Conservation (phyloP, 2,113 vertebrate genomes). For the Indri indri region DNA sequence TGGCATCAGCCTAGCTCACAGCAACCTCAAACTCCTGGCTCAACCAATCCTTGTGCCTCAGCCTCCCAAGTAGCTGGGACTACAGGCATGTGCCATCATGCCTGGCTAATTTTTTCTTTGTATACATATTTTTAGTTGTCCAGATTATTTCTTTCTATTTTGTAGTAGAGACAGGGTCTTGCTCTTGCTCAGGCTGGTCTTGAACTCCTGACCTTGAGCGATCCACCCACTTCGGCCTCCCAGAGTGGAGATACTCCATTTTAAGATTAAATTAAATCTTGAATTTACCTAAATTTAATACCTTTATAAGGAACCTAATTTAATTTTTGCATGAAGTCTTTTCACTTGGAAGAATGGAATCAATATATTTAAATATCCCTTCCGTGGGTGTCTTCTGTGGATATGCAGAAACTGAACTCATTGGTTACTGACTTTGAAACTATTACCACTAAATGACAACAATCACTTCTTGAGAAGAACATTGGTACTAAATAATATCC, state of each 20-base stretch:
- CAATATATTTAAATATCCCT: background rate
- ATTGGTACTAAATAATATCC: background rate
- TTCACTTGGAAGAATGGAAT: background rate
- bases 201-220: no score
- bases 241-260: background rate
- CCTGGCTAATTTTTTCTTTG: no score
- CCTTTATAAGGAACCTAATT: background rate
- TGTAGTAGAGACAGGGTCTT: no score
- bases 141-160: no score
- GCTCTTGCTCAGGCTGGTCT: no score
- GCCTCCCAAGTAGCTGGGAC: no score
- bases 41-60: no score
- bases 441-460: background rate
- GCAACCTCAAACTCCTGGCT: no score
- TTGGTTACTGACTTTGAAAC: conserved; percentile 4
- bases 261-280: background rate
- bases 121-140: no score
- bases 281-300: background rate
- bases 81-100: no score
- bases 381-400: background rate
- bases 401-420: background rate
- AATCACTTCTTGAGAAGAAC: background rate
- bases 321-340: background rate
- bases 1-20: no score
- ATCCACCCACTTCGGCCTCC: no score